Base-by-base conservation (phyloP, 2,797 vertebrate species). In the Mionectes olivaceus region DNA sequence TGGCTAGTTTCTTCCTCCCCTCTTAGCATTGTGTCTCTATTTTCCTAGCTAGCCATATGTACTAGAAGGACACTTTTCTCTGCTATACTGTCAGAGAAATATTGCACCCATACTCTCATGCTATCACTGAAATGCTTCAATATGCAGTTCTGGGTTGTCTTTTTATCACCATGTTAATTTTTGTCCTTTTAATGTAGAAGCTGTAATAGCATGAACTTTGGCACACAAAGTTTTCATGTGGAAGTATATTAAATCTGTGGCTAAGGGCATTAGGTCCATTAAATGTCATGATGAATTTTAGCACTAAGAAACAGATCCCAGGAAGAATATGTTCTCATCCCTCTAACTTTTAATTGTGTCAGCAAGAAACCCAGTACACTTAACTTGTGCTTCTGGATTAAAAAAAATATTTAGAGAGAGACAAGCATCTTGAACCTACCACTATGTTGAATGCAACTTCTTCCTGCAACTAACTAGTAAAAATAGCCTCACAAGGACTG, bases 161-260 rank as follows among this genome's bases (percentile, higher is more conserved):
- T 9, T 90, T 83, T 37, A 60, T 35, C 16, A 68, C 2, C 13
- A 27, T 19, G 7, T 27, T 68, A 37, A 44, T 89, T 78, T 82
- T 75, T 53, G 19, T 52, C 19, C 21, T 68, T 90, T 57, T 47
- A 44, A 60, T 37, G 10, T 19, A 63, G 59, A 7, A 79, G 3
- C 30, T 89, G 46, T 53, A 82, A 76, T n/a, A 65, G 21, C 13
- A 37, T 63, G n/a, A 69, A 60, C 32, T 81, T 86, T 41, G 49
- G 19, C 17, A 23, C 33, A 27, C 0, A 0, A 59, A 65, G 28
- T 55, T 57, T 88, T 25, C 15, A 30, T 2, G 7, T 37, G 49
- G 18, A 88, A 79, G 23, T 1, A 24, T 47, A 69, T 53, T 65
- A 85, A 41, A 27, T 24, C 37, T 28, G 13, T 67, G 32, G 10